Evolutionary conservation across 1,140 invertebrate species (phyloP).

Genomic region (Caenorhabditis briggsae): DNA sequence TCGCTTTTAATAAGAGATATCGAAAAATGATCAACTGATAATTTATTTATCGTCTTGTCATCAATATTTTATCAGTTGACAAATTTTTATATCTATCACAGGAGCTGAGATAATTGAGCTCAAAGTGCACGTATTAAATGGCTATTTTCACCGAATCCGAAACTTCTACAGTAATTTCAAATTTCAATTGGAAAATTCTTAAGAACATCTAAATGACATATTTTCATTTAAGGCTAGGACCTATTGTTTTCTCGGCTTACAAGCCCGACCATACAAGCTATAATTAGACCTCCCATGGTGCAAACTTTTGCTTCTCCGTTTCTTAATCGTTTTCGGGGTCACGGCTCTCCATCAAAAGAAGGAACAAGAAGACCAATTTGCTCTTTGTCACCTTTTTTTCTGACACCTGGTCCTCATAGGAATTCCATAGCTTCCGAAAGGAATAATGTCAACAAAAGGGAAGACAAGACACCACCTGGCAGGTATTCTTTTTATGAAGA

Average conservation of each 20-base stretch:
- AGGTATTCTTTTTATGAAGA: background rate
- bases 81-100: no score
- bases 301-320: background rate
- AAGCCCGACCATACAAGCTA: no score
- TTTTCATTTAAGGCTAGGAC: no score
- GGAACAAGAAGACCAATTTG: background rate
- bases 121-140: no score
- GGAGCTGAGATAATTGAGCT: no score
- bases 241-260: conserved; percentile 17
- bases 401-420: conserved; percentile 20
- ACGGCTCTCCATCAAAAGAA: background rate
- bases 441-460: conserved; percentile 15
- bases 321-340: conserved; percentile 4
- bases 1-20: no score
- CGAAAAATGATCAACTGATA: no score
- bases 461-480: conserved; percentile 16
- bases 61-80: no score
- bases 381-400: conserved; percentile 44
- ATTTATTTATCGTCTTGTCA: no score
- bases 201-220: no score
- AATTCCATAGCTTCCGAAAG: background rate
- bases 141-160: background rate
- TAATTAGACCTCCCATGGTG: conserved; percentile 14
- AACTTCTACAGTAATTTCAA: background rate
- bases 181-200: no score